Evolutionary conservation across 2,888 invertebrate genomes (phyloP).

Genomic region (Lasius fuliginosus): DNA sequence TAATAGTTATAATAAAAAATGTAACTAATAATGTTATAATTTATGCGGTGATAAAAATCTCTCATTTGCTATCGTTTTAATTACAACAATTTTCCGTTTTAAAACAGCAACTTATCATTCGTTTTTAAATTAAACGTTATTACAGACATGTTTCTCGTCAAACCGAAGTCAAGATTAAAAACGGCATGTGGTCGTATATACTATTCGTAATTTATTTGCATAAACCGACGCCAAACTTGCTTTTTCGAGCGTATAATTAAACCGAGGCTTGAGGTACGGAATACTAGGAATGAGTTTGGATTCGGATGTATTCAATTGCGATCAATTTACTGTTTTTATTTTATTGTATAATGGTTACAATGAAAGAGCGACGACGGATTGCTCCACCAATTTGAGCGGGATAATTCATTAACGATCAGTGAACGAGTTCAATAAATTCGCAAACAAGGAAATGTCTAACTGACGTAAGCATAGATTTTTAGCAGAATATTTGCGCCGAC

Average conservation of each 20-base stretch:
- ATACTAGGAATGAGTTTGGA: not conserved
- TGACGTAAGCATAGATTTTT: constrained; percentile 4
- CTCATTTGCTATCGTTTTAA: constrained; percentile 1
- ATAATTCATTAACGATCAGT: constrained; percentile 77
- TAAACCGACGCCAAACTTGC: not conserved
- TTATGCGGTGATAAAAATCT: not conserved
- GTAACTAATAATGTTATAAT: not conserved
- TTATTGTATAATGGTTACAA: constrained; percentile 10
- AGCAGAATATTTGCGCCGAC: constrained; percentile 3
- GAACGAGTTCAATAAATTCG: constrained; percentile 69
- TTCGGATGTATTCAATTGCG: constrained; percentile 9
- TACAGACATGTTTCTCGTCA: constrained; percentile 23
- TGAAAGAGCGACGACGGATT: not conserved
- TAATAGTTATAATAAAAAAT: not conserved
- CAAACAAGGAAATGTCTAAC: constrained; percentile 30
- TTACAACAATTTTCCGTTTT: constrained; percentile 19
- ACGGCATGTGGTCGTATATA: not conserved
- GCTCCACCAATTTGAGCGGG: constrained; percentile 45
- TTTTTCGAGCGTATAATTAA: constrained; percentile 35
- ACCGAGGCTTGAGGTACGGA: not conserved
- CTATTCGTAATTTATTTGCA: constrained; percentile 39
- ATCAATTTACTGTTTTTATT: constrained; percentile 62
- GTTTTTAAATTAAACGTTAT: constrained; percentile 36
- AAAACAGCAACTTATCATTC: not conserved
- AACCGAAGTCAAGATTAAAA: constrained; percentile 39